Percentiles rank a stretch among this genome's conserved stretches.
Conservation (phyloP, 2,797 vertebrate species). For the Dendrocincla tyrannina region DNA sequence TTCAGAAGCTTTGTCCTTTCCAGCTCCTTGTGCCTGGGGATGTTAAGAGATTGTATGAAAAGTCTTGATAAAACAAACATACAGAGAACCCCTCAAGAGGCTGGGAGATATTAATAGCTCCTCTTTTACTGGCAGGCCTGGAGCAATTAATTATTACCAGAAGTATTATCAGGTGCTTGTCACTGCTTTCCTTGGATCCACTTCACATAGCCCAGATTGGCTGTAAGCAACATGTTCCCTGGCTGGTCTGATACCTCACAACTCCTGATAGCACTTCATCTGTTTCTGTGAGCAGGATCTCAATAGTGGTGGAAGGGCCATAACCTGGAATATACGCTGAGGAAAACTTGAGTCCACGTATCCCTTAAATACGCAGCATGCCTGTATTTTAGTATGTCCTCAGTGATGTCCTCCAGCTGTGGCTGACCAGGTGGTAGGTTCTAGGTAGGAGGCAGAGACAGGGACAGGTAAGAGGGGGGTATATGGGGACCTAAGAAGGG, state of each 20-base stretch:
- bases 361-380: not conserved
- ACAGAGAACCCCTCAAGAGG: not conserved
- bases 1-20: conserved; percentile 5
- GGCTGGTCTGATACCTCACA: not conserved
- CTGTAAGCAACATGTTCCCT: not conserved
- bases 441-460: not conserved
- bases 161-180: conserved; percentile 36
- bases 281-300: not conserved
- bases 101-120: conserved; percentile 40
- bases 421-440: not conserved
- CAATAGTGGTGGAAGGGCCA: not conserved
- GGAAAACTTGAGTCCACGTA: not conserved
- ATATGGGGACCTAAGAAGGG: not conserved
- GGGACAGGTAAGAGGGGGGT: not conserved
- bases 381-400: not conserved
- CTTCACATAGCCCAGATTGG: not conserved
- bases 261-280: not conserved
- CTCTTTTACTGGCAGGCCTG: conserved; percentile 25
- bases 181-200: conserved; percentile 3
- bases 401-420: not conserved
- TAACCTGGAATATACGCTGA: not conserved
- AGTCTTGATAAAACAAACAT: not conserved
- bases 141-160: conserved; percentile 37
- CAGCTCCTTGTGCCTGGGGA: not conserved
- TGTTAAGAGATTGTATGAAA: not conserved